Evolutionary conservation across 2,888 invertebrate genomes (phyloP), one percentile per base, ranked within the genome.

Genomic region (Morpho achilles): DNA sequence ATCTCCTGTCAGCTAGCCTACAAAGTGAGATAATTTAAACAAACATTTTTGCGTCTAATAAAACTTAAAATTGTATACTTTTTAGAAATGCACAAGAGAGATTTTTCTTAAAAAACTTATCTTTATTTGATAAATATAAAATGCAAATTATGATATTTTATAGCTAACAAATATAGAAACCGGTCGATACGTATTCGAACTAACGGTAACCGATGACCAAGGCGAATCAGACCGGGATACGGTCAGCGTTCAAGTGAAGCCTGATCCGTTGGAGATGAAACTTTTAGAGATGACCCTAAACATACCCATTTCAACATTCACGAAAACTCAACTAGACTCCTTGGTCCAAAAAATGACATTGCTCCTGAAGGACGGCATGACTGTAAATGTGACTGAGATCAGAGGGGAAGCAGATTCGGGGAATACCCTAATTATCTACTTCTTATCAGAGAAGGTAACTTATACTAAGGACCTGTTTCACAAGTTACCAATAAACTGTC

Each of bases 191-290:
- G 93, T 97, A 2, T 98, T 98, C 76, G 95, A 95, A 72, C 86
- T 98, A 59, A 95, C 95, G n/a, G 98, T 98, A 1, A 95, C 92
- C 46, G 98, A 98, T 80, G 96, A 96, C 67, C 97, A 98, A 79
- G 98, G 98, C 0, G 91, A 96, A 56, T 94, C 94, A 0, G 94
- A 93, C 67, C 94, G 94, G 10, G 97, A 98, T 78, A 94, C 95
- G 0, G 96, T 96, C 23, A 96, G 95, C 56, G 92, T 98, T 2
- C 69, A 95, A 69, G 96, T 98, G 0, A 96, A 96, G 75, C 83
- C 92, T 67, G 96, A 97, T 86, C 94, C 95, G 0, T 90, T 95
- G 68, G 85, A 95, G 54, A 91, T 93, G 73, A 94, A 96, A 79
- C 91, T 97, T 50, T 93, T 98, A 6, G 96, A 98, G 81, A 87